A percentile compares a stretch with the other conserved stretches of the same genome.
Conservation (phyloP, 2,113 vertebrate species). For the Zeus faber region DNA sequence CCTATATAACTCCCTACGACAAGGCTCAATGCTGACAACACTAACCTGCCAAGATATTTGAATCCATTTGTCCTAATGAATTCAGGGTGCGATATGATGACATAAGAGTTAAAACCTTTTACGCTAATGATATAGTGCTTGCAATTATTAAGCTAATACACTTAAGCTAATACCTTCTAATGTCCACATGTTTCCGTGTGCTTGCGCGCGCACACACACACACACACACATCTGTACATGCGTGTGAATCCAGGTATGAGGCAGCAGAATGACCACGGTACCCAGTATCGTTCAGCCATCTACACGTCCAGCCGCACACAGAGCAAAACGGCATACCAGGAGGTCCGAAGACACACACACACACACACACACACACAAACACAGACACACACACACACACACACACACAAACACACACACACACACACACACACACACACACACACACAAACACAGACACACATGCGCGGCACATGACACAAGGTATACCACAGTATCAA, state of each 20-base stretch:
- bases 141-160: background rate
- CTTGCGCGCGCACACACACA: background rate
- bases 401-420: background rate
- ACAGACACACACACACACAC: constrained; percentile 28
- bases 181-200: background rate
- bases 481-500: too few relatives aligned
- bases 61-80: background rate
- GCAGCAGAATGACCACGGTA: background rate
- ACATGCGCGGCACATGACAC: too few relatives aligned
- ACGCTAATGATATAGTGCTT: background rate
- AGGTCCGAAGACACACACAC: constrained; percentile 1
- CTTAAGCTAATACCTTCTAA: background rate
- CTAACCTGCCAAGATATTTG: background rate
- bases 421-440: too few relatives aligned
- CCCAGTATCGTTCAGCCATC: background rate
- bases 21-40: too few relatives aligned
- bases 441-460: too few relatives aligned
- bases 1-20: background rate
- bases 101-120: background rate
- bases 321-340: background rate
- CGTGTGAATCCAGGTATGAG: background rate
- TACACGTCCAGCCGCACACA: background rate
- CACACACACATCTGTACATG: too few relatives aligned
- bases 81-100: background rate
- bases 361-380: constrained; percentile 12